These are phyloP conservation scores for Chrysomallon squamiferum DNA, from an alignment of 1,140 invertebrate species.

Conservation along the genomic window DNA sequence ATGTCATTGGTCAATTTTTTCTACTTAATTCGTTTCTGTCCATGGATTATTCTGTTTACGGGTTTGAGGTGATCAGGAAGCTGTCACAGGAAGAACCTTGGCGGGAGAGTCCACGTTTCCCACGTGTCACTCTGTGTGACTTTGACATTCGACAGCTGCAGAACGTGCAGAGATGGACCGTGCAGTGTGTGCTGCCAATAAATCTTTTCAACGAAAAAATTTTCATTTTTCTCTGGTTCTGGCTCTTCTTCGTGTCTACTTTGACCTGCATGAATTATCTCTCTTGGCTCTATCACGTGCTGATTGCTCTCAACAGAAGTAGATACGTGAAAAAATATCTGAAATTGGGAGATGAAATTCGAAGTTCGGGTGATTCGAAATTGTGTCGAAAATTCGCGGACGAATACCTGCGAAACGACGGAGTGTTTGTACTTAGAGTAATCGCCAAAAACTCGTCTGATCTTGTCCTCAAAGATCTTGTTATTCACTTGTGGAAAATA, in stretches of 20 bases:
- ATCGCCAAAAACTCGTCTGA: background rate
- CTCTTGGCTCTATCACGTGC: constrained; percentile 39
- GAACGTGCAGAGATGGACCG: constrained; percentile 53
- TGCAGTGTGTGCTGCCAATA: constrained; percentile 66
- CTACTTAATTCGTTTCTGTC: constrained; percentile 50
- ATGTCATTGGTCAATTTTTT: constrained; percentile 52
- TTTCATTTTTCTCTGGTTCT: constrained; percentile 57
- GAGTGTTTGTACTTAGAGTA: constrained; percentile 4
- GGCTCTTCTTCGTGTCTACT: constrained; percentile 44
- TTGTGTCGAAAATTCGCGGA: constrained; percentile 4
- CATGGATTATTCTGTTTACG: constrained; percentile 37
- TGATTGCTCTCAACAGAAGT: constrained; percentile 34
- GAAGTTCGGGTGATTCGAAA: background rate
- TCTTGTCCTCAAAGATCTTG: background rate
- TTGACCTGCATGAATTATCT: constrained; percentile 59
- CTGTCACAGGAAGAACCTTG: constrained; percentile 11
- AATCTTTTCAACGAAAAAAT: constrained; percentile 68
- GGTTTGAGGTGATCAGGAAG: constrained; percentile 1
- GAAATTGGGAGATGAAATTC: constrained; percentile 18
- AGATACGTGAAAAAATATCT: constrained; percentile 56
- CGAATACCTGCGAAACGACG: constrained; percentile 4
- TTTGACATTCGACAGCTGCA: constrained; percentile 64
- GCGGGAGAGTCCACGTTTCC: constrained; percentile 51
- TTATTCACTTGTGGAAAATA: background rate
- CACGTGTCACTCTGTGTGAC: constrained; percentile 66